phyloP scores from a whole-genome alignment of 2,113 vertebrate genomes.

The Pomatostomus ruficeps region DNA sequence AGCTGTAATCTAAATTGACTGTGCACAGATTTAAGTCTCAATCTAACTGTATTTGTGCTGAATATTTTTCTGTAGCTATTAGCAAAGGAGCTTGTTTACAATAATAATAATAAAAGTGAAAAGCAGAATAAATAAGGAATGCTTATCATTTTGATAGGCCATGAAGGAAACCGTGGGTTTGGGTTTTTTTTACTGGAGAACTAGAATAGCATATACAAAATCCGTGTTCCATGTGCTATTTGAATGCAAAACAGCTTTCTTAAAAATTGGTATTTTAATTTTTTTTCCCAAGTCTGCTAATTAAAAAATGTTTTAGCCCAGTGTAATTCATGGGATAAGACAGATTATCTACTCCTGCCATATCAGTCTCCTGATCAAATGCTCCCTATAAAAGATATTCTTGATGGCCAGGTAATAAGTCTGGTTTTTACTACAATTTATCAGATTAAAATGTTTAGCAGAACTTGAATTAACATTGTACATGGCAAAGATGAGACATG shows the following conservation, averaged over 20 bases:
- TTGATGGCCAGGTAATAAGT: neutral
- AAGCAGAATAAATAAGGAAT: neutral
- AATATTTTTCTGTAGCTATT: neutral
- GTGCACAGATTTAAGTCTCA: neutral
- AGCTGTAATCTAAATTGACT: neutral
- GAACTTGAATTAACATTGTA: neutral
- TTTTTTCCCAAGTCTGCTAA: fast-evolving
- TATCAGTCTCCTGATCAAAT: neutral
- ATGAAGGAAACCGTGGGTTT: neutral
- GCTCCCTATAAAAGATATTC: neutral
- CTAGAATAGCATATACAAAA: neutral
- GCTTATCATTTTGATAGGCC: neutral
- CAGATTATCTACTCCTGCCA: neutral
- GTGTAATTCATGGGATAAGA: neutral
- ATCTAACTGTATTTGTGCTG: neutral
- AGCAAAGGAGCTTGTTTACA: neutral
- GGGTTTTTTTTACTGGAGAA: neutral
- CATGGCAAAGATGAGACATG: neutral
- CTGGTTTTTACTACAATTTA: neutral
- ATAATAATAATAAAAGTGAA: neutral
- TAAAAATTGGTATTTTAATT: neutral
- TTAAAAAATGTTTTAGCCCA: neutral
- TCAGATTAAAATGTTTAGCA: neutral
- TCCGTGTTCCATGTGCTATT: neutral
- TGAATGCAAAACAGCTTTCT: neutral